Percentiles rank a stretch among this genome's conserved stretches.
Evolutionary conservation across 2,113 vertebrate genomes (phyloP).

Genomic region (Panthera tigris): DNA sequence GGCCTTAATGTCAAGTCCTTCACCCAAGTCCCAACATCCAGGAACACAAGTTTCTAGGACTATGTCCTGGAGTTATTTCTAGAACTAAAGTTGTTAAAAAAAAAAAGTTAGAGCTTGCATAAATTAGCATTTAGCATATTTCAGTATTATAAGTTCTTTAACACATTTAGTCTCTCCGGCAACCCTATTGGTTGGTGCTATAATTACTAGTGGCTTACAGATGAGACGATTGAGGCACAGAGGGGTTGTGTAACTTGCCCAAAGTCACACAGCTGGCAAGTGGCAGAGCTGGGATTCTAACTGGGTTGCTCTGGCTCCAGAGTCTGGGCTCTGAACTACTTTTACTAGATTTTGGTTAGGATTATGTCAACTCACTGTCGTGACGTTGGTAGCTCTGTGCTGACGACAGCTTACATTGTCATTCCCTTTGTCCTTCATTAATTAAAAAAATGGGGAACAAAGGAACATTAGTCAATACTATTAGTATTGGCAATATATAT

Average conservation of each 20-base stretch:
- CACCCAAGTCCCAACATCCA: neutral
- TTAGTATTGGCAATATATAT: neutral
- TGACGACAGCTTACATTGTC: neutral
- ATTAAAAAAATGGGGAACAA: neutral
- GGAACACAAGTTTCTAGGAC: neutral
- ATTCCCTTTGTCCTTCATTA: neutral
- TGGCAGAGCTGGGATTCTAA: neutral
- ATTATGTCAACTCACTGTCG: neutral
- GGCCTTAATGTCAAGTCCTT: neutral
- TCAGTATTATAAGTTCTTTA: neutral
- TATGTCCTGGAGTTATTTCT: slow-evolving; percentile 13
- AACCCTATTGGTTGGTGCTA: neutral
- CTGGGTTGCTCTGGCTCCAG: neutral
- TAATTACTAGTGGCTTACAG: neutral
- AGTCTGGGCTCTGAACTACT: neutral
- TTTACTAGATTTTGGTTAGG: neutral
- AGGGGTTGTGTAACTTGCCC: neutral
- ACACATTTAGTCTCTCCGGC: neutral
- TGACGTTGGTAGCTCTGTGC: neutral
- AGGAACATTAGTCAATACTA: neutral
- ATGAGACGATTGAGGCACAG: neutral
- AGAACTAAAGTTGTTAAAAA: neutral
- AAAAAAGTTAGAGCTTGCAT: neutral
- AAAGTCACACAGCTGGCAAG: neutral
- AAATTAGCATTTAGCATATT: neutral